Percentiles rank a stretch among this genome's conserved stretches.
These are phyloP conservation scores for Chloroclystis v-ata DNA, from an alignment of 2,888 invertebrate species.

Conservation along the genomic window DNA sequence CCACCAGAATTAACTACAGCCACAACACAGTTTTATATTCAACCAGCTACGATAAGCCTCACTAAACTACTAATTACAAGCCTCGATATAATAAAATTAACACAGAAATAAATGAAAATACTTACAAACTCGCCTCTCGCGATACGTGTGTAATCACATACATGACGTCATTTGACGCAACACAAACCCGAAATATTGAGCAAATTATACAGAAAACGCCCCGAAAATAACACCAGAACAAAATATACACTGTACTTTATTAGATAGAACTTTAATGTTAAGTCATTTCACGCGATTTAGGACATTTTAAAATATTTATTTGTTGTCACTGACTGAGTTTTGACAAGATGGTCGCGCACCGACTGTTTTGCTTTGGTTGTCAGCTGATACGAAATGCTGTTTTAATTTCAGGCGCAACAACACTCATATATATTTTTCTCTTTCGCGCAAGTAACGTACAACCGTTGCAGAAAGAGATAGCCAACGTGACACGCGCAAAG, in stretches of 20 bases:
- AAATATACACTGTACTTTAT: slow-evolving; percentile 66
- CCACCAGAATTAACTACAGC: slow-evolving; percentile 36
- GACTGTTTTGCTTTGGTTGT: slow-evolving; percentile 80
- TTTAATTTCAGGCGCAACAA: slow-evolving; percentile 51
- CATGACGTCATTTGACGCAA: slow-evolving; percentile 79
- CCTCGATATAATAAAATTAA: slow-evolving; percentile 54
- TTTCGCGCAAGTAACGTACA: slow-evolving; percentile 29
- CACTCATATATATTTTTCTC: slow-evolving; percentile 35
- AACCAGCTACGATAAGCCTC: slow-evolving; percentile 47
- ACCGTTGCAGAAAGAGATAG: slow-evolving; percentile 41
- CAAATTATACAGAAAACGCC: slow-evolving; percentile 66
- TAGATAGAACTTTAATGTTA: slow-evolving; percentile 62
- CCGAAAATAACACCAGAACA: slow-evolving; percentile 61
- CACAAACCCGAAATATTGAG: slow-evolving; percentile 74
- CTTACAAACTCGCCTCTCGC: slow-evolving; percentile 74
- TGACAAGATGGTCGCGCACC: slow-evolving; percentile 80
- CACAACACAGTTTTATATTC: slow-evolving; percentile 64
- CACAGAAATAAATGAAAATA: slow-evolving; percentile 73
- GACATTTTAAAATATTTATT: slow-evolving; percentile 77
- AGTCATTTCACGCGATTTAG: slow-evolving; percentile 71
- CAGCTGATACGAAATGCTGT: slow-evolving; percentile 76
- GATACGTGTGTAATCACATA: slow-evolving; percentile 77
- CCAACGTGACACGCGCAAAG: slow-evolving; percentile 43
- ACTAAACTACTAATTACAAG: slow-evolving; percentile 45
- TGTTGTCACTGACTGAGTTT: slow-evolving; percentile 75